Conservation (phyloP, 1,140 invertebrate genomes). For the Bradynema listronoti region DNA sequence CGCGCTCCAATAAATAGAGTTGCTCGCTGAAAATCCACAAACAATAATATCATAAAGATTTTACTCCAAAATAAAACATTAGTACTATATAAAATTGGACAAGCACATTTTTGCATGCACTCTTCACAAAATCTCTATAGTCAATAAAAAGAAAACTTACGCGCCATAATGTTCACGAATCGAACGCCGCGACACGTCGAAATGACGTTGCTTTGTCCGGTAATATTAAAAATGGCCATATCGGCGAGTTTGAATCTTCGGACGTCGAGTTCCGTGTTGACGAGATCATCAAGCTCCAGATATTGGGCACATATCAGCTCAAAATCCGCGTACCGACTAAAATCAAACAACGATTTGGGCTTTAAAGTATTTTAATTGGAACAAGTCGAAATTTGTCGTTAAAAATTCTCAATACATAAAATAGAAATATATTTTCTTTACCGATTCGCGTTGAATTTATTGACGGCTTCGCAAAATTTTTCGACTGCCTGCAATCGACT, state of each 20-base stretch:
- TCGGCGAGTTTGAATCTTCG: slow-evolving; percentile 10
- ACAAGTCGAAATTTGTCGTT: not conserved
- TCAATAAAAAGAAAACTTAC: slow-evolving; percentile 20
- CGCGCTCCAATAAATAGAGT: slow-evolving; percentile 9
- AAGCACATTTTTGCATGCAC: not conserved
- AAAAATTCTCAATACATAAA: not conserved
- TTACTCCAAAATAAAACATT: not conserved
- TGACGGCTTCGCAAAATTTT: slow-evolving; percentile 23
- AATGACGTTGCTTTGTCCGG: slow-evolving; percentile 4
- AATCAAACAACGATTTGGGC: not conserved
- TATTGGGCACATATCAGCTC: slow-evolving; percentile 21
- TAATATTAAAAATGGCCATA: slow-evolving; percentile 11
- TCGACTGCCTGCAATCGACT: slow-evolving; percentile 15
- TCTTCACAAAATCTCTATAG: not conserved
- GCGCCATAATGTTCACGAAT: slow-evolving; percentile 16
- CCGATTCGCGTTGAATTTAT: slow-evolving; percentile 6
- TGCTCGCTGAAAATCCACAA: not conserved
- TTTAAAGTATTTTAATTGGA: not conserved
- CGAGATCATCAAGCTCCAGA: slow-evolving; percentile 11
- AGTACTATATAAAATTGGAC: not conserved
- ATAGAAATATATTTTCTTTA: not conserved
- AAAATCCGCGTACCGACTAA: not conserved
- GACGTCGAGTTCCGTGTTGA: slow-evolving; percentile 15
- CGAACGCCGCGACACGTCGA: slow-evolving; percentile 24
- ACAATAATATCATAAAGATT: not conserved